phyloP scores from a whole-genome alignment of 2,113 vertebrate species.

The Ariopsis seemanni region DNA sequence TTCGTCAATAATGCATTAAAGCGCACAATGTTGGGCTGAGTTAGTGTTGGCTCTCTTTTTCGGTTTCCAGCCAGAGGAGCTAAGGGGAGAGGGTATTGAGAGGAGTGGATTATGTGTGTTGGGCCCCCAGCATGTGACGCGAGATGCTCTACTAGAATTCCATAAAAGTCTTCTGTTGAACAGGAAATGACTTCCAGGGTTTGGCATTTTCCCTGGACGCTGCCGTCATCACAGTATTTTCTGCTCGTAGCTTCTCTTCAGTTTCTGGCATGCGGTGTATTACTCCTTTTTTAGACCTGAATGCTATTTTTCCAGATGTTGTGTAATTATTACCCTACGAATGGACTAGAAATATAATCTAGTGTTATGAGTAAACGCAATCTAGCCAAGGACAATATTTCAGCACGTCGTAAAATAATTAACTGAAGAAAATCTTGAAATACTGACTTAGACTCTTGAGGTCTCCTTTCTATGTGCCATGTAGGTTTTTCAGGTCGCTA shows the following conservation, averaged over 20 bases:
- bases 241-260: conserved; percentile 27
- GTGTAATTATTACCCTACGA: not conserved
- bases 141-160: conserved; percentile 68
- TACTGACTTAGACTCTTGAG: not conserved
- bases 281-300: conserved; percentile 39
- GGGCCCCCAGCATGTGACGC: conserved; percentile 51
- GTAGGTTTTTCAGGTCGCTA: not conserved
- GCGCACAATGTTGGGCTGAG: not conserved
- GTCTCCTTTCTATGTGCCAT: not conserved
- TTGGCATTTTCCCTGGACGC: conserved; percentile 73
- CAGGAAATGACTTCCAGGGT: conserved; percentile 79
- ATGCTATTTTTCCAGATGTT: conserved; percentile 35
- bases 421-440: not conserved
- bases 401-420: not conserved
- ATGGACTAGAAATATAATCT: not conserved
- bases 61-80: conserved; percentile 6
- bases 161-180: conserved; percentile 76
- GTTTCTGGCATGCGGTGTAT: conserved; percentile 30
- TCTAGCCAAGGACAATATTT: not conserved
- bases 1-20: conserved; percentile 7
- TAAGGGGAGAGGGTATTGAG: conserved; percentile 19
- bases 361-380: conserved; percentile 1
- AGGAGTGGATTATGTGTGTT: conserved; percentile 16
- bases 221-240: conserved; percentile 68
- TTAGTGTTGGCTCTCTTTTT: conserved; percentile 9